Evolutionary conservation across 2,113 vertebrate genomes (phyloP).

Genomic region (Lethenteron camtschaticum): DNA sequence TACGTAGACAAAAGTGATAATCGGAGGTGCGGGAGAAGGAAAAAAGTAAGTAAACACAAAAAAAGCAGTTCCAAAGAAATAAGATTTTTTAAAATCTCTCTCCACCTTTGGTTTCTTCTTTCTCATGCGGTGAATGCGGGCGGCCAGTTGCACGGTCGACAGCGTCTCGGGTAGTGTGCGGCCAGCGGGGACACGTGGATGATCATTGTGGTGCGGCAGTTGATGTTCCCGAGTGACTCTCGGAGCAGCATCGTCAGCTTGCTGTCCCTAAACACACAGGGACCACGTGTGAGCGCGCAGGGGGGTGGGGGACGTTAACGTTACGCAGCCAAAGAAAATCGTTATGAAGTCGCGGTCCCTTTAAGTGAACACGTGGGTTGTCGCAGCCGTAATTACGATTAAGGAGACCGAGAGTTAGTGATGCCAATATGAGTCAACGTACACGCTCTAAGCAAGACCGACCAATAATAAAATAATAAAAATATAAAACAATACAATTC

Average conservation of each 20-base stretch:
- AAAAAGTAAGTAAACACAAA: not conserved
- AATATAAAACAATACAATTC: too few species aligned
- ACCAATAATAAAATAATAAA: too few species aligned
- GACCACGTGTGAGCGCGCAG: not conserved
- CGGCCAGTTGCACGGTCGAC: slow-evolving; percentile 86
- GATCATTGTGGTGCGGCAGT: slow-evolving; percentile 98
- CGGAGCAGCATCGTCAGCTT: slow-evolving; percentile 97
- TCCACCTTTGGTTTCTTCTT: slow-evolving; percentile 96
- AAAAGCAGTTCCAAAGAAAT: not conserved
- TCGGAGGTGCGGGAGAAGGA: too few species aligned
- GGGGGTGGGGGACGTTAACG: too few species aligned
- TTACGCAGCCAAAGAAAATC: too few species aligned
- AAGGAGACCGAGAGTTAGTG: too few species aligned
- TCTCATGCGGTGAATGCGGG: slow-evolving; percentile 82
- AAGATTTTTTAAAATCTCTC: not conserved
- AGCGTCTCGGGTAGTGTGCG: slow-evolving; percentile 69
- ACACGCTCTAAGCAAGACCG: too few species aligned
- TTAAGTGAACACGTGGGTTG: too few species aligned
- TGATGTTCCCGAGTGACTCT: slow-evolving; percentile 93
- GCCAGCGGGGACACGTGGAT: slow-evolving; percentile 78
- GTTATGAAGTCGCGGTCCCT: too few species aligned
- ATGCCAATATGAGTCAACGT: too few species aligned
- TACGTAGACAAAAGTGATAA: too few species aligned
- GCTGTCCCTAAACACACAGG: slow-evolving; percentile 58
- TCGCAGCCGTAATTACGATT: too few species aligned